phyloP scores from a whole-genome alignment of 2,113 vertebrate species.

The Bubo bubo region DNA sequence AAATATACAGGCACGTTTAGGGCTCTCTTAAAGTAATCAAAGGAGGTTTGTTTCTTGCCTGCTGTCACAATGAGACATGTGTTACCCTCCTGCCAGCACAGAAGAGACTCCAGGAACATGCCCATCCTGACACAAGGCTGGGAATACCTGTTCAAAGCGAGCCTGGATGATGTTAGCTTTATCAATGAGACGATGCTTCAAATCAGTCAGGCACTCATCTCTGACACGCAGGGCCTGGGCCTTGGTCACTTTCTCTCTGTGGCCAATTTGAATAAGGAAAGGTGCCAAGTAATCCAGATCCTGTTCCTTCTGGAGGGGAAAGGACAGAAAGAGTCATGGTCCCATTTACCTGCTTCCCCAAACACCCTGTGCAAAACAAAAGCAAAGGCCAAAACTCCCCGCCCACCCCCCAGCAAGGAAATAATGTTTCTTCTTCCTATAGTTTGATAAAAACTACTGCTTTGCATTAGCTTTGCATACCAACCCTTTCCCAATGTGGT shows the following conservation, averaged over 20 bases:
- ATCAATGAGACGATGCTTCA: conserved; percentile 73
- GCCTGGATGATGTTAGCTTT: conserved; percentile 81
- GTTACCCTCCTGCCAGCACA: background rate
- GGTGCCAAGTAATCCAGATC: conserved; percentile 82
- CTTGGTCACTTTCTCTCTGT: conserved; percentile 52
- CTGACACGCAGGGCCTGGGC: conserved; percentile 69
- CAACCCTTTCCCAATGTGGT: background rate
- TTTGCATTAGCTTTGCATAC: background rate
- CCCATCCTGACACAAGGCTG: background rate
- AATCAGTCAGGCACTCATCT: conserved; percentile 71
- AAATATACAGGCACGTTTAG: background rate
- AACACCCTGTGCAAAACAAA: background rate
- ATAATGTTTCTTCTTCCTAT: background rate
- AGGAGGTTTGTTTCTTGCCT: background rate
- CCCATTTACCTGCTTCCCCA: background rate
- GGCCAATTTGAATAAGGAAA: conserved; percentile 66
- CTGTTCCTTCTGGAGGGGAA: conserved; percentile 70
- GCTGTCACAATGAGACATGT: background rate
- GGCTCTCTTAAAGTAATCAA: background rate
- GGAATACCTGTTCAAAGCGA: conserved; percentile 78
- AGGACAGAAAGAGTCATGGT: background rate
- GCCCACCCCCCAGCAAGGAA: background rate
- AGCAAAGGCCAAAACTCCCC: background rate
- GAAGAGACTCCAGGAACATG: background rate
- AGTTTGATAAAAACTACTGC: background rate